phyloP scores from a whole-genome alignment of 2,888 invertebrate genomes.

The Drosophila maculinotata region DNA sequence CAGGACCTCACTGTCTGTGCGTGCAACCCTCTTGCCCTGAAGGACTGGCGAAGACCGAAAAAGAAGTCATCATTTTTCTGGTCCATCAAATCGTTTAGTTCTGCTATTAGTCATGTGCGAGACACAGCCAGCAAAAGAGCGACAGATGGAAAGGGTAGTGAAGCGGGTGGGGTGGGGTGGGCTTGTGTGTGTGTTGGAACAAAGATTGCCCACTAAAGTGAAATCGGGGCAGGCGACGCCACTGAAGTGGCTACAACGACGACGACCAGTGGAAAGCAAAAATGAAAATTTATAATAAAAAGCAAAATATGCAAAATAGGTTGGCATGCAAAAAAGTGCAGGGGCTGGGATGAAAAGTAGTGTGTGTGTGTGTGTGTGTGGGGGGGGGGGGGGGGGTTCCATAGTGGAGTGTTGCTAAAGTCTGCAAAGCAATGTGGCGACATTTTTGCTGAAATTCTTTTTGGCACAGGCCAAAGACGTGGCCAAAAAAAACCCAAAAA shows the following conservation, averaged over 20 bases:
- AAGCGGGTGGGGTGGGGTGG: not conserved
- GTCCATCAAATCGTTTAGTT: conserved; percentile 85
- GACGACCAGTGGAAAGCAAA: conserved; percentile 47
- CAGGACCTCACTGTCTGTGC: conserved; percentile 5
- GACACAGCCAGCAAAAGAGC: conserved; percentile 26
- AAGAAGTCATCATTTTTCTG: conserved; percentile 84
- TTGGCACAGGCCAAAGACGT: conserved; percentile 58
- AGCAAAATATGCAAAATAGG: conserved; percentile 77
- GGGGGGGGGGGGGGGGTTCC: not conserved
- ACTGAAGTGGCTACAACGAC: conserved; percentile 65
- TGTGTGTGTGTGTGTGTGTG: not conserved
- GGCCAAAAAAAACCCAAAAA: not conserved
- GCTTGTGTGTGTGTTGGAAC: too few species aligned
- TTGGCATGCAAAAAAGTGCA: conserved; percentile 39
- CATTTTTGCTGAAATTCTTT: conserved; percentile 72
- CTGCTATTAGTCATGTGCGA: conserved; percentile 82
- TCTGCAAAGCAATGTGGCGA: conserved; percentile 70
- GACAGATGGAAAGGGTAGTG: conserved; percentile 25
- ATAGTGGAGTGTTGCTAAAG: conserved; percentile 16
- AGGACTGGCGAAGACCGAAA: conserved; percentile 39
- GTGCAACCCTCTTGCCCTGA: conserved; percentile 6
- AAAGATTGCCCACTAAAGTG: conserved; percentile 64
- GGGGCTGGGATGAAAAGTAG: not conserved
- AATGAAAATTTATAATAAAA: conserved; percentile 80
- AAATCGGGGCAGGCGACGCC: conserved; percentile 62